Evolutionary conservation across 2,888 invertebrate species (phyloP), one percentile per base, ranked within the genome.

Genomic region (Esperia sulphurella): DNA sequence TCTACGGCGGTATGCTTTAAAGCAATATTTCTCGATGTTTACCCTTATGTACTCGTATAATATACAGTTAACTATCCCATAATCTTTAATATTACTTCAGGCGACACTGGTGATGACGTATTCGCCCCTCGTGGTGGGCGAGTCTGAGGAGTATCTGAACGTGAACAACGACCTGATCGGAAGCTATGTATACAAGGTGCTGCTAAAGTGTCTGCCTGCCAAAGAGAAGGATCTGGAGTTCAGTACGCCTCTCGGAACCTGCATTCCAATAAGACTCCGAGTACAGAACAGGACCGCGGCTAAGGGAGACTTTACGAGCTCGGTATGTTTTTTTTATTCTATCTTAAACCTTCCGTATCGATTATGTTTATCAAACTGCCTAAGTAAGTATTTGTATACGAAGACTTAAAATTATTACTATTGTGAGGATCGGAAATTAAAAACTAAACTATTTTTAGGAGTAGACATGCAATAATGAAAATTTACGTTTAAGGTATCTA

Each of bases 111-210:
- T 57, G n/a, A 57, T 87, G 66, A 71, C 71, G 6, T 89, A 80
- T 56, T 79, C 83, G 7, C 89, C 89, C 0, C 58, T 89, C 12
- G 84, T 88, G 10, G 82, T 79, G 1, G 89, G 88, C 0, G 71
- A 75, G 41, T 60, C 61, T 0, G 68, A 79, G 41, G 84, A 82
- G 46, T 61, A 54, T 28, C 55, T 89, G 41, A 79, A 77, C 58
- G 73, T 88, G n/a, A 63, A 48, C 30, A 86, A 89, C 51, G 43
- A 58, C 6, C 52, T 83, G 8, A 70, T 76, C 2, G 89, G 89
- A 3, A 65, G 76, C 1, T 83, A 73, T 49, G 38, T 79, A 30
- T 89, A 89, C 61, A 75, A 69, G 58, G 65, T 86, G 9, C 52
- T 75, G 8, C 58, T 85, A 3, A 79, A 71, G 49, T 89, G 89